Conservation (phyloP, 2,888 invertebrate species). For the Sphaerophoria taeniata region DNA sequence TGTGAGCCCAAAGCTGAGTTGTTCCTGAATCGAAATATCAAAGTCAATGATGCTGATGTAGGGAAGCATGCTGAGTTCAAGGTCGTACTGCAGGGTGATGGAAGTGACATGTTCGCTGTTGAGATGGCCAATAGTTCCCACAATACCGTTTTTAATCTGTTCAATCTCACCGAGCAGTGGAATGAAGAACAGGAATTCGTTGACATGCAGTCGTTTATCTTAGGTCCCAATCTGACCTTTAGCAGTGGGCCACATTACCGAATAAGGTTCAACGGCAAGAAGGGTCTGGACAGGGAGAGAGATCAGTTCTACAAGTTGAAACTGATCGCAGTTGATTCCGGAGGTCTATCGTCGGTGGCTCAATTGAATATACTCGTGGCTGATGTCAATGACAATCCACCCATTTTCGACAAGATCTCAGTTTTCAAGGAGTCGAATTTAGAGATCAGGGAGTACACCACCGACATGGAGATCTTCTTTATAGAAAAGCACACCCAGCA, state of each 20-base stretch:
- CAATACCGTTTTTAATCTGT: slow-evolving; percentile 78
- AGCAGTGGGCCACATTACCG: slow-evolving; percentile 80
- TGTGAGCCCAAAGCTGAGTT: slow-evolving; percentile 88
- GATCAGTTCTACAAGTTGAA: slow-evolving; percentile 87
- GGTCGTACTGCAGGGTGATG: slow-evolving; percentile 89
- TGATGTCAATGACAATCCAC: slow-evolving; percentile 93
- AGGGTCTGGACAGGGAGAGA: slow-evolving; percentile 89
- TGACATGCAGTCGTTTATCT: slow-evolving; percentile 81
- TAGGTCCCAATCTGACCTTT: slow-evolving; percentile 79
- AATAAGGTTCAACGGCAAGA: slow-evolving; percentile 80
- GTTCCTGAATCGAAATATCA: slow-evolving; percentile 87
- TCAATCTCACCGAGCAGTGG: slow-evolving; percentile 82
- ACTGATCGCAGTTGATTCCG: slow-evolving; percentile 90
- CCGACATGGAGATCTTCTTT: slow-evolving; percentile 84
- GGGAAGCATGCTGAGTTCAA: slow-evolving; percentile 88
- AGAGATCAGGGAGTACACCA: slow-evolving; percentile 86
- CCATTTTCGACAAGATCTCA: slow-evolving; percentile 88
- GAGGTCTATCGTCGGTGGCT: slow-evolving; percentile 89
- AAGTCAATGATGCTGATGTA: slow-evolving; percentile 89
- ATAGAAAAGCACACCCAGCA: slow-evolving; percentile 78
- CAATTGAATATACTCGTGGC: slow-evolving; percentile 88
- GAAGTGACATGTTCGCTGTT: slow-evolving; percentile 87
- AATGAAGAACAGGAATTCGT: slow-evolving; percentile 81
- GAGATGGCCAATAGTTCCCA: slow-evolving; percentile 85
- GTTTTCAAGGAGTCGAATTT: slow-evolving; percentile 88